Percentiles rank a stretch among this genome's conserved stretches.
These are phyloP conservation scores for Gasterosteus aculeatus DNA, from an alignment of 2,113 vertebrate genomes.

Conservation along the genomic window DNA sequence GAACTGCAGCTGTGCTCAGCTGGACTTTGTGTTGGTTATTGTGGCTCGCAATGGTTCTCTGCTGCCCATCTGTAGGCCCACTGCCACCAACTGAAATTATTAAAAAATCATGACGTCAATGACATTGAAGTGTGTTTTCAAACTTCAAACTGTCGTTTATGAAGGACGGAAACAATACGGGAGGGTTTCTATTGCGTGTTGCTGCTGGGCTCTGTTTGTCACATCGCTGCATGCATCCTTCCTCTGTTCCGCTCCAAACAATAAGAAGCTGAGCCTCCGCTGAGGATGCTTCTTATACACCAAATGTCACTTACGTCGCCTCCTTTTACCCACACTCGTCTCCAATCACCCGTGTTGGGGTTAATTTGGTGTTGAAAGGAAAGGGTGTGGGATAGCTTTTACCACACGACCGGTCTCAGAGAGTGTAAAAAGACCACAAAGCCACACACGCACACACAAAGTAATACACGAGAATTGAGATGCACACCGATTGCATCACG, in stretches of 20 bases:
- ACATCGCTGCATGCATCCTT: not conserved
- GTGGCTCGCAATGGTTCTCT: not conserved
- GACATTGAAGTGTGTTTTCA: not conserved
- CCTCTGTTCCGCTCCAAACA: not conserved
- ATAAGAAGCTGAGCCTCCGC: not conserved
- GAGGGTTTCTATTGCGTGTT: not conserved
- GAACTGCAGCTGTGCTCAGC: conserved; percentile 7
- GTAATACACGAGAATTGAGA: not conserved
- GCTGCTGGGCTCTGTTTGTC: not conserved
- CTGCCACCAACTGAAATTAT: not conserved
- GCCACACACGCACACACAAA: not conserved
- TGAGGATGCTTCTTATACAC: not conserved
- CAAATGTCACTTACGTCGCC: not conserved
- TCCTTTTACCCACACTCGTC: conserved; percentile 12
- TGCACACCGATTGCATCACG: not conserved
- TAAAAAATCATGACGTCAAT: not conserved
- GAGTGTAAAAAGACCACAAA: conserved; percentile 25
- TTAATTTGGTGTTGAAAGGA: conserved; percentile 47
- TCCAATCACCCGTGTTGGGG: conserved; percentile 17
- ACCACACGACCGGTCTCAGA: conserved; percentile 13
- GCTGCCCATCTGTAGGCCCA: not conserved
- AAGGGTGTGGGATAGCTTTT: conserved; percentile 21
- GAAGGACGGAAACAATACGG: not conserved
- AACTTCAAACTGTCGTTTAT: not conserved
- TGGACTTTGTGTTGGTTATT: not conserved